Percentiles rank a stretch among this genome's conserved stretches.
phyloP scores from a whole-genome alignment of 2,888 invertebrate species.

The Syrphus vitripennis region DNA sequence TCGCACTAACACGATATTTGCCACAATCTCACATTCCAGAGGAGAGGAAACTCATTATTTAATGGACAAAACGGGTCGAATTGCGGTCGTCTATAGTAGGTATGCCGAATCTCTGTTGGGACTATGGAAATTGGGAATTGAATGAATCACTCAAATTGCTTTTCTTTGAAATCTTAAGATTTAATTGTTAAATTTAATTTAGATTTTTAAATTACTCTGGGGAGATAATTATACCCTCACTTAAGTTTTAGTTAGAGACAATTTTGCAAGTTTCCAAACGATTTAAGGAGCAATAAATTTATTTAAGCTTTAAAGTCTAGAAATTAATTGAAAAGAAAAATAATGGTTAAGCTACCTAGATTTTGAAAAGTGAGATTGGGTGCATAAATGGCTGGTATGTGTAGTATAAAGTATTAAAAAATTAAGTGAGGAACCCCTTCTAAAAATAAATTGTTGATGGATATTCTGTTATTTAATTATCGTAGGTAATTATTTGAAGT shows the following conservation, averaged over 20 bases:
- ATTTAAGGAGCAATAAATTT: neutral
- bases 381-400: no score
- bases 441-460: no score
- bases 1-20: conserved; percentile 63
- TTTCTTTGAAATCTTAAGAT: neutral
- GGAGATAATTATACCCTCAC: neutral
- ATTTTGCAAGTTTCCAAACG: neutral
- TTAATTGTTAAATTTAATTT: conserved; percentile 51
- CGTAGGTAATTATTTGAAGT: no score
- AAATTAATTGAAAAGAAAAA: neutral
- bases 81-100: neutral
- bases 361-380: neutral
- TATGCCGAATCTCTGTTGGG: neutral
- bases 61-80: conserved; percentile 38
- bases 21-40: conserved; percentile 62
- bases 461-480: no score
- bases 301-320: neutral
- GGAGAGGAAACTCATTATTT: conserved; percentile 68
- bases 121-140: conserved; percentile 49
- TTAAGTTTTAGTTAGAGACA: neutral
- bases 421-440: no score
- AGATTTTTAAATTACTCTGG: neutral
- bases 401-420: no score
- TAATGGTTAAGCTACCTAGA: neutral
- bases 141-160: conserved; percentile 24